phyloP scores from a whole-genome alignment of 2,797 vertebrate species.

The Picus viridis region DNA sequence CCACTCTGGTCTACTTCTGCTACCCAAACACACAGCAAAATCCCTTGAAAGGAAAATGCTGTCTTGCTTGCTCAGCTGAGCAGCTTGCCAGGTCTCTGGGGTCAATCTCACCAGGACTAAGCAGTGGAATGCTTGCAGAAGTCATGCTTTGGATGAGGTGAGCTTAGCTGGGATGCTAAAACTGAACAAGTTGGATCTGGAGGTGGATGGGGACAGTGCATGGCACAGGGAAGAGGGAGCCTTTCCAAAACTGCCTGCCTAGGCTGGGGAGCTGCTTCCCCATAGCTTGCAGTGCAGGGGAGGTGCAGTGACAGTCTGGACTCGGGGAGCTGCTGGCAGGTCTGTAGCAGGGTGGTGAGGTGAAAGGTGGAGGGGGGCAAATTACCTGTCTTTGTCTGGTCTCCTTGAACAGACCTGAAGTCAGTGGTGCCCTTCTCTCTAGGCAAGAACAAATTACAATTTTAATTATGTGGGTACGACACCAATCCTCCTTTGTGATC shows the following conservation, averaged over 20 bases:
- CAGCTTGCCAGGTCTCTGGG: neutral
- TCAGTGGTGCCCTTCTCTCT: neutral
- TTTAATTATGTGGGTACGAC: neutral
- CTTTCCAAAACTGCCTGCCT: neutral
- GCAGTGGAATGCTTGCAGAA: neutral
- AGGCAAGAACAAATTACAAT: neutral
- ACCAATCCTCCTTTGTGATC: neutral
- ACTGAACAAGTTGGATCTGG: neutral
- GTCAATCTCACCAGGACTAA: neutral
- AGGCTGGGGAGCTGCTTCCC: neutral
- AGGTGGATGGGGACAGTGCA: neutral
- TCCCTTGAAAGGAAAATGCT: neutral
- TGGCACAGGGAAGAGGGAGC: fast-evolving
- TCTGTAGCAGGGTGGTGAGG: neutral
- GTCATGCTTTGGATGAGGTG: neutral
- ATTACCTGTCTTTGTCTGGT: neutral
- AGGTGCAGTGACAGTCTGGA: neutral
- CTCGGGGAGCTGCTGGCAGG: neutral
- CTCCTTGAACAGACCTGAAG: neutral
- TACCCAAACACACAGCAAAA: conserved; percentile 18
- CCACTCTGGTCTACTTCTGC: neutral
- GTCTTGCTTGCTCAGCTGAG: neutral
- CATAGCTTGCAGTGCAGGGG: neutral
- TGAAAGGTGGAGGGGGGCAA: neutral
- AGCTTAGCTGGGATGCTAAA: neutral